Percentiles rank a stretch among this genome's conserved stretches.
Conservation (phyloP, 1,140 invertebrate species). For the Neelides sp. region DNA sequence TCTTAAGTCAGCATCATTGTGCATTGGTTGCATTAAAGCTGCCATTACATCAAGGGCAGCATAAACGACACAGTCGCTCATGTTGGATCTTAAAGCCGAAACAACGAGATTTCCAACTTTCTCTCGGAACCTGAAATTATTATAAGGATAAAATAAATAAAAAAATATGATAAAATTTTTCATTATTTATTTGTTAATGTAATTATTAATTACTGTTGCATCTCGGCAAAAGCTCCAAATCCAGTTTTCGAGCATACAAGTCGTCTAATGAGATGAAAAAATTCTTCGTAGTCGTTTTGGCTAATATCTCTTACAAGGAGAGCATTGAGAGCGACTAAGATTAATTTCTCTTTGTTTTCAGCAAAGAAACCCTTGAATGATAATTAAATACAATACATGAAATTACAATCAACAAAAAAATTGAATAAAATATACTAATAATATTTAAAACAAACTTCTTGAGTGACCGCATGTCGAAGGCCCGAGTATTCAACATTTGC, state of each 20-base stretch:
- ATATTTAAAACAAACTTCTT: slow-evolving; percentile 60
- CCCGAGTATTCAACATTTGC: slow-evolving; percentile 96
- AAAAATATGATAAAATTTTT: slow-evolving; percentile 2
- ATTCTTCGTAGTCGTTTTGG: slow-evolving; percentile 55
- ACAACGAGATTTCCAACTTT: slow-evolving; percentile 83
- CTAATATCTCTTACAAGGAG: slow-evolving; percentile 60
- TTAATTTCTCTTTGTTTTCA: slow-evolving; percentile 96
- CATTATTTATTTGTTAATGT: not conserved
- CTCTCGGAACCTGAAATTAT: slow-evolving; percentile 73
- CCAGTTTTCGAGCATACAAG: slow-evolving; percentile 94
- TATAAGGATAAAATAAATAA: not conserved
- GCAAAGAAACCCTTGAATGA: slow-evolving; percentile 74
- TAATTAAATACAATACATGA: slow-evolving; percentile 31
- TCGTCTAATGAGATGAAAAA: slow-evolving; percentile 85
- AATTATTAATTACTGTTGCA: slow-evolving; percentile 53
- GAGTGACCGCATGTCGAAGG: slow-evolving; percentile 84
- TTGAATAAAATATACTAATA: not conserved
- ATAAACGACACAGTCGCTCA: slow-evolving; percentile 80
- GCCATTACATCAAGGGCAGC: slow-evolving; percentile 94
- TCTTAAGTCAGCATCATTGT: slow-evolving; percentile 80
- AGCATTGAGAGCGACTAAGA: slow-evolving; percentile 61
- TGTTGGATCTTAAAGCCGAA: slow-evolving; percentile 58
- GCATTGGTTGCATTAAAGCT: slow-evolving; percentile 97
- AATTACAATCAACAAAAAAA: not conserved
- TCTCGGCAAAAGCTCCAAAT: slow-evolving; percentile 85